These are phyloP conservation scores for Donacobius atricapilla DNA, from an alignment of 2,113 vertebrate species.

Conservation along the genomic window DNA sequence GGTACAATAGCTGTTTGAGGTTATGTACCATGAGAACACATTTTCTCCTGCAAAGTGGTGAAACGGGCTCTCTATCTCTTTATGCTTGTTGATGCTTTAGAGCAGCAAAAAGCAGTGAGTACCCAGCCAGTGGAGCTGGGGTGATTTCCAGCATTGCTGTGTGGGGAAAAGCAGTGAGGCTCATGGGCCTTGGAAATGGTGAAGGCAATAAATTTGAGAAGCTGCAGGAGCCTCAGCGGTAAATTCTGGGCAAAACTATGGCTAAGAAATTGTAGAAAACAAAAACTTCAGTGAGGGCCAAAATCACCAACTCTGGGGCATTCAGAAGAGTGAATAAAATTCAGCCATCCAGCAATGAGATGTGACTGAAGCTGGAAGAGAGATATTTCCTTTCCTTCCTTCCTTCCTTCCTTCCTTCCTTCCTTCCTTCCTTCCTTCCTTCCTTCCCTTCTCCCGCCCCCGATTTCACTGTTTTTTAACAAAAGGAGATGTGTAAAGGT, in stretches of 20 bases:
- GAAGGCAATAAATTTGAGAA: neutral
- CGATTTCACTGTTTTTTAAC: neutral
- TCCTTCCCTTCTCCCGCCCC: neutral
- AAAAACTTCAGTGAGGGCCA: neutral
- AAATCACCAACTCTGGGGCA: neutral
- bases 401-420: neutral
- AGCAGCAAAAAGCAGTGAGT: neutral
- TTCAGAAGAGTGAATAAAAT: neutral
- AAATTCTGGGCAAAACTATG: neutral
- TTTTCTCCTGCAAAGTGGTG: neutral
- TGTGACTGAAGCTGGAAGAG: neutral
- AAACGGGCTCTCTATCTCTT: neutral
- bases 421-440: neutral
- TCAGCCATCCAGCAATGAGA: neutral
- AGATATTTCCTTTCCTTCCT: neutral
- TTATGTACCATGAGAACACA: neutral
- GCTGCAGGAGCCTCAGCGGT: neutral
- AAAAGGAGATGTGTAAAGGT: neutral
- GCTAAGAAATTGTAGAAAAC: neutral
- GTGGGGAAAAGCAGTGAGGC: accelerated
- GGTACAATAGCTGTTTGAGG: neutral
- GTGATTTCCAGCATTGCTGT: neutral
- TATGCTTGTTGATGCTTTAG: neutral
- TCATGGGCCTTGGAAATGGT: neutral
- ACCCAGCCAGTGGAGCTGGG: neutral